Evolutionary conservation across 2,888 invertebrate genomes (phyloP).

Genomic region (Philopedon plagiatum): DNA sequence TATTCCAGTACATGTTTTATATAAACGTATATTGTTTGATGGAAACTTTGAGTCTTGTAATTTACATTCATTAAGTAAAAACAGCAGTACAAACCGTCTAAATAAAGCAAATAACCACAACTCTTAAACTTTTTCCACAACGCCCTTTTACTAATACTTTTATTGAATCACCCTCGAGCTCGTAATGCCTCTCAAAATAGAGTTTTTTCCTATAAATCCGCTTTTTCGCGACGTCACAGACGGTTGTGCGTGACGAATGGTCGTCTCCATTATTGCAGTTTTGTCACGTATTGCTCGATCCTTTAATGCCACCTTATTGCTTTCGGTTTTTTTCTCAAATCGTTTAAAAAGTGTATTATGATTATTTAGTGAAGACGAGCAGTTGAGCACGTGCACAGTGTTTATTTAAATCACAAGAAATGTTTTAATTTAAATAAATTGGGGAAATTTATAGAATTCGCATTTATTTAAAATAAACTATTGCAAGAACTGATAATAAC

Average conservation of each 20-base stretch:
- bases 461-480: no score
- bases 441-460: no score
- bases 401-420: background rate
- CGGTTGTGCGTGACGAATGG: slow-evolving; percentile 31
- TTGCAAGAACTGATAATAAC: no score
- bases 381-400: background rate
- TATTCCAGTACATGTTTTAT: no score
- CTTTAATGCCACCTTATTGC: slow-evolving; percentile 40
- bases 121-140: background rate
- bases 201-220: slow-evolving; percentile 24
- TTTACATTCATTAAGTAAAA: no score
- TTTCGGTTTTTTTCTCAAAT: slow-evolving; percentile 12
- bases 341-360: slow-evolving; percentile 22
- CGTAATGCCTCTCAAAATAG: slow-evolving; percentile 23
- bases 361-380: slow-evolving; percentile 22
- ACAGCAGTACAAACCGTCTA: background rate
- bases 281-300: slow-evolving; percentile 45
- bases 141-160: slow-evolving; percentile 1
- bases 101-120: background rate
- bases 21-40: no score
- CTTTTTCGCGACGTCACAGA: slow-evolving; percentile 24
- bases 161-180: slow-evolving; percentile 16
- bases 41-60: no score
- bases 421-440: background rate
- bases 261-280: slow-evolving; percentile 33